Percentiles rank a stretch among this genome's conserved stretches.
Evolutionary conservation across 2,888 invertebrate species (phyloP).

Genomic region (Erebia aethiops): DNA sequence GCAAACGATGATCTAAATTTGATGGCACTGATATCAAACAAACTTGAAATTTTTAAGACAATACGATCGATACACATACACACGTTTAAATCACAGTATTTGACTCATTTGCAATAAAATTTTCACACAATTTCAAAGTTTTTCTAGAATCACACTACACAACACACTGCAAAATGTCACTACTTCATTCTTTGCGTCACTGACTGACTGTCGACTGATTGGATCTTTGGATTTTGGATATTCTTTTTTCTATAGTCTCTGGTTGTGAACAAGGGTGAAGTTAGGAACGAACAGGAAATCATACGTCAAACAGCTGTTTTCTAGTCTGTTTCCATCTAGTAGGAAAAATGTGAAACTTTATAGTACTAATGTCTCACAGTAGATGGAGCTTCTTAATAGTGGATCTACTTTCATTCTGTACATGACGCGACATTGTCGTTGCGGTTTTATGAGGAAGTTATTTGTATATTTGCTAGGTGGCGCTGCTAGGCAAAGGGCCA

Average conservation of each 20-base stretch:
- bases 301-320: slow-evolving; percentile 64
- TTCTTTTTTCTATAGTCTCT: slow-evolving; percentile 49
- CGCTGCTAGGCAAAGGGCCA: neutral
- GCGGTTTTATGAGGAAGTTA: neutral
- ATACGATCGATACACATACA: slow-evolving; percentile 24
- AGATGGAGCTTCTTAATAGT: slow-evolving; percentile 31
- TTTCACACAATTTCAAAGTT: slow-evolving; percentile 52
- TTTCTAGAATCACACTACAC: slow-evolving; percentile 52
- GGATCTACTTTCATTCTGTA: too few relatives aligned
- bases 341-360: neutral
- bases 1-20: slow-evolving; percentile 53
- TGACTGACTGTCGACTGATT: slow-evolving; percentile 46
- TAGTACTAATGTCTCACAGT: neutral
- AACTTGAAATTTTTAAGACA: slow-evolving; percentile 23
- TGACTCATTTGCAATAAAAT: slow-evolving; percentile 45
- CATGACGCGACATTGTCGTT: too few relatives aligned
- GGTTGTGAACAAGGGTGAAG: slow-evolving; percentile 54
- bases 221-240: too few relatives aligned
- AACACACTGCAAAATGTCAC: slow-evolving; percentile 58
- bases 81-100: slow-evolving; percentile 25
- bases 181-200: too few relatives aligned
- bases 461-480: neutral
- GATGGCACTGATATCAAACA: slow-evolving; percentile 38
- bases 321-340: slow-evolving; percentile 24
- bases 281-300: slow-evolving; percentile 60